phyloP scores from a whole-genome alignment of 2,888 invertebrate species.

The Argyresthia goedartella region DNA sequence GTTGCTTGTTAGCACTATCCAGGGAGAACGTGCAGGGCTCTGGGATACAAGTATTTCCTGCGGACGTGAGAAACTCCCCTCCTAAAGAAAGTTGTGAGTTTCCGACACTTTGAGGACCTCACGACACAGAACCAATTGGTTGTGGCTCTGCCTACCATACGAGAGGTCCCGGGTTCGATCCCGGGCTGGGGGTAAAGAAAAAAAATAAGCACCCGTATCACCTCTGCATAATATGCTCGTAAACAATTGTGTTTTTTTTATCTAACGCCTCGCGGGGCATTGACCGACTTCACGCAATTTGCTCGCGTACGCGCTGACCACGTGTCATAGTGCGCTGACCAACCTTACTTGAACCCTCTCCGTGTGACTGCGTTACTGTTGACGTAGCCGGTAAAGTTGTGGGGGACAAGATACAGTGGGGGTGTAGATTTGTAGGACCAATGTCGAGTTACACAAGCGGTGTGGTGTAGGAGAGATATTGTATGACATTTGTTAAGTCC shows the following conservation, averaged over 20 bases:
- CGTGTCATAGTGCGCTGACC: conserved; percentile 57
- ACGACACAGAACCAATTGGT: too few species aligned
- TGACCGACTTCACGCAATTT: conserved; percentile 66
- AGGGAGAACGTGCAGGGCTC: too few species aligned
- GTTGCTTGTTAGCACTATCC: too few species aligned
- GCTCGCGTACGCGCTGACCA: conserved; percentile 60
- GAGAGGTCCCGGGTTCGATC: too few species aligned
- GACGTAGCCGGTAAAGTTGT: neutral
- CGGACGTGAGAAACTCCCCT: too few species aligned
- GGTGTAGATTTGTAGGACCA: conserved; percentile 47
- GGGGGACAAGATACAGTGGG: conserved; percentile 23
- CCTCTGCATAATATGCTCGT: conserved; percentile 55
- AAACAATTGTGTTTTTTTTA: conserved; percentile 65
- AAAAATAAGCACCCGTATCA: conserved; percentile 11
- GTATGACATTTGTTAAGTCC: too few species aligned
- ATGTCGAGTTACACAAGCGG: conserved; percentile 29
- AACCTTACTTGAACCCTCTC: conserved; percentile 20
- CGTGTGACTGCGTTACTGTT: conserved; percentile 6
- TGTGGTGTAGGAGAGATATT: too few species aligned
- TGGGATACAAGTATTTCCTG: too few species aligned
- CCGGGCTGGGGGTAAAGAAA: too few species aligned
- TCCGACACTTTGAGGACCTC: too few species aligned
- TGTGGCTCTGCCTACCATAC: too few species aligned
- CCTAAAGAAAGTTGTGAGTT: too few species aligned
- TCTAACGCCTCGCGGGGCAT: conserved; percentile 62